Conservation (phyloP, 2,888 invertebrate genomes). For the Diaphora mendica region DNA sequence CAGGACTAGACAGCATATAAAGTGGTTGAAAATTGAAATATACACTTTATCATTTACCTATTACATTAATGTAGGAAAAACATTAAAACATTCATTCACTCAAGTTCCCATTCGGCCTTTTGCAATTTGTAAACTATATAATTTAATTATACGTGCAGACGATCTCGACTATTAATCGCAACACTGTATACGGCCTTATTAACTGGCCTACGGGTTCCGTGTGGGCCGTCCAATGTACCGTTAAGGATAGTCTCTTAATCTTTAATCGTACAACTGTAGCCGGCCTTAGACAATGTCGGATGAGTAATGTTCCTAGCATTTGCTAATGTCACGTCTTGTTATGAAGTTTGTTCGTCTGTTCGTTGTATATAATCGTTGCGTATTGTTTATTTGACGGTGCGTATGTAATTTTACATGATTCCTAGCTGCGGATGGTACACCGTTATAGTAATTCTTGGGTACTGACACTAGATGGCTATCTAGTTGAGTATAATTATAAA, state of each 20-base stretch:
- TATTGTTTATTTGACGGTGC: slow-evolving; percentile 28
- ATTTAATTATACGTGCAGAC: slow-evolving; percentile 5
- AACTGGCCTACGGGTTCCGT: slow-evolving; percentile 54
- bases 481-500: slow-evolving; percentile 20
- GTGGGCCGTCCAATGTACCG: slow-evolving; percentile 74
- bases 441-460: slow-evolving; percentile 19
- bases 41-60: no score
- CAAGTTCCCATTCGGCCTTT: neutral
- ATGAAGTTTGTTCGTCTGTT: slow-evolving; percentile 41
- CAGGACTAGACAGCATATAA: no score
- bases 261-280: slow-evolving; percentile 76
- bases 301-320: slow-evolving; percentile 73
- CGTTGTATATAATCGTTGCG: slow-evolving; percentile 26
- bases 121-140: slow-evolving; percentile 2
- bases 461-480: slow-evolving; percentile 16
- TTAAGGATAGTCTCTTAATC: slow-evolving; percentile 80
- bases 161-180: slow-evolving; percentile 18
- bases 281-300: slow-evolving; percentile 74
- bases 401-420: slow-evolving; percentile 25
- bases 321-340: slow-evolving; percentile 77
- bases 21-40: no score
- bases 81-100: neutral
- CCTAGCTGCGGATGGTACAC: slow-evolving; percentile 15
- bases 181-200: slow-evolving; percentile 32
- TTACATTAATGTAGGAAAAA: neutral